phyloP scores from a whole-genome alignment of 2,888 invertebrate species.

The Parascotia fuliginaria region DNA sequence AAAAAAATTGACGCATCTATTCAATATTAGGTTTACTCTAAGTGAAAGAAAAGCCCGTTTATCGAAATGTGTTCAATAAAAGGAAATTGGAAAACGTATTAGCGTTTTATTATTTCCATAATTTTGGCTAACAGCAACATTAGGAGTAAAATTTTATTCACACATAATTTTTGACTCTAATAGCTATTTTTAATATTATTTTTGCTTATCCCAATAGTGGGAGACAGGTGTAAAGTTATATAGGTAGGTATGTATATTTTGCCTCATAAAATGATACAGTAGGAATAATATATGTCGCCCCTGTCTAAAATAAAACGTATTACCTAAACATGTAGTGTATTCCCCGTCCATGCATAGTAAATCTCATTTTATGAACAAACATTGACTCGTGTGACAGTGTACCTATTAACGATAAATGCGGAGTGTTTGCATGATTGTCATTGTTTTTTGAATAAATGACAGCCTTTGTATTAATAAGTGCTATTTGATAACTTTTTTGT shows the following conservation, averaged over 20 bases:
- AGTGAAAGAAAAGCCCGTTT: background rate
- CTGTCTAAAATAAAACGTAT: constrained; percentile 10
- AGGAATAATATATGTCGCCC: background rate
- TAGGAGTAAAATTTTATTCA: no score
- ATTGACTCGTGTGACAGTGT: constrained; percentile 12
- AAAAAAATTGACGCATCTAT: background rate
- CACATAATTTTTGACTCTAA: no score
- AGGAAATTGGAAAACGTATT: background rate
- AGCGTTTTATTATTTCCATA: background rate
- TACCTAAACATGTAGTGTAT: constrained; percentile 19
- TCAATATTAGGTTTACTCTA: background rate
- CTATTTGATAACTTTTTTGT: no score
- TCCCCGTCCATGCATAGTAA: constrained; percentile 36
- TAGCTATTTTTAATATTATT: no score
- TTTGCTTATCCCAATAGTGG: no score
- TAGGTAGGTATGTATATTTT: no score
- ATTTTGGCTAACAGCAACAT: background rate
- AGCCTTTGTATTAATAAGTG: no score
- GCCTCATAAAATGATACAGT: background rate
- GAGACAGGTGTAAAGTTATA: no score
- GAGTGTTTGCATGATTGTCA: background rate
- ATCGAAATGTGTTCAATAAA: background rate
- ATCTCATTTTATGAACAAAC: constrained; percentile 15
- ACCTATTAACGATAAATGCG: constrained; percentile 7
- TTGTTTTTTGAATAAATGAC: background rate